phyloP scores from a whole-genome alignment of 2,113 vertebrate genomes.

The Aegotheles bennettii region DNA sequence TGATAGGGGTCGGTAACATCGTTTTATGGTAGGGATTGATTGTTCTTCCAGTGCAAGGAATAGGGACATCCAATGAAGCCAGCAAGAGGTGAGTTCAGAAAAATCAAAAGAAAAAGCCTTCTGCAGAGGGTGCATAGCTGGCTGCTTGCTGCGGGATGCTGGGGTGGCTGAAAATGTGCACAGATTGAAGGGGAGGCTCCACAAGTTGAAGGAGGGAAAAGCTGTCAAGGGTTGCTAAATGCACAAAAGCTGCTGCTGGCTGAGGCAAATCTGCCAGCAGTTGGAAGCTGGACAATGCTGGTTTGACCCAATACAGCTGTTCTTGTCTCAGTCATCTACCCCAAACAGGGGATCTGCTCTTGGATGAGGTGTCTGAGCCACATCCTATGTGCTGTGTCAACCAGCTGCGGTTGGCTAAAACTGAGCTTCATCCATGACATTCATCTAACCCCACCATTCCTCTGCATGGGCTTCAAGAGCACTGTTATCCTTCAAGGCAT shows the following conservation, averaged over 20 bases:
- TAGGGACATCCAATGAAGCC: background rate
- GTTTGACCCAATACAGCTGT: background rate
- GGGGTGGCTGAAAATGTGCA: background rate
- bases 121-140: background rate
- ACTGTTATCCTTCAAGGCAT: background rate
- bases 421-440: background rate
- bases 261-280: background rate
- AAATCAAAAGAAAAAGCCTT: background rate
- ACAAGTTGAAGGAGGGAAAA: background rate
- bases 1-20: background rate
- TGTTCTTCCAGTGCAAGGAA: background rate
- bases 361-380: background rate
- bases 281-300: background rate
- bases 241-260: background rate
- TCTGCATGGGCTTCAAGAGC: background rate
- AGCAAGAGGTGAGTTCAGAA: background rate
- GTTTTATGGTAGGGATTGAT: background rate
- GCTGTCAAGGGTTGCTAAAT: background rate
- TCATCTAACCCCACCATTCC: background rate
- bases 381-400: background rate
- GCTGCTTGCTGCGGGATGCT: background rate
- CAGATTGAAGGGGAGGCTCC: background rate
- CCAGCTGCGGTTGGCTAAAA: background rate
- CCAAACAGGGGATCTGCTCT: background rate
- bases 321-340: background rate